These are phyloP conservation scores for Bhutanitis thaidina DNA, from an alignment of 2,888 invertebrate species.

Conservation along the genomic window DNA sequence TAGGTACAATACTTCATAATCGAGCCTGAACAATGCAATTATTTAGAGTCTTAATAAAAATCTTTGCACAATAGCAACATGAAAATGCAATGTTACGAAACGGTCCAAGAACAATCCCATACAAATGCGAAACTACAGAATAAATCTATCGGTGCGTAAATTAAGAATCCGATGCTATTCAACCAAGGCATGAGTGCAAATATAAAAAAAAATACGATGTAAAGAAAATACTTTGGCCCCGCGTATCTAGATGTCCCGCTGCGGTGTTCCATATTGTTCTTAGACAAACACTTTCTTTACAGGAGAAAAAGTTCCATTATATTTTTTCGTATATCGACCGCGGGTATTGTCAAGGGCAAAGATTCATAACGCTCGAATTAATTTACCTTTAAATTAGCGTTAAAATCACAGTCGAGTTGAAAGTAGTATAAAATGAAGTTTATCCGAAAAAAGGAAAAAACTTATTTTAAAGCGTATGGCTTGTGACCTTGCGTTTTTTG, in stretches of 20 bases:
- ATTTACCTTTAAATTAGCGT: slow-evolving; percentile 50
- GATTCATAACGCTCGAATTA: slow-evolving; percentile 68
- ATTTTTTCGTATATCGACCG: slow-evolving; percentile 57
- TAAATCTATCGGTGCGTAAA: slow-evolving; percentile 74
- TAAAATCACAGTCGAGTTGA: slow-evolving; percentile 28
- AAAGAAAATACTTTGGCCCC: slow-evolving; percentile 60
- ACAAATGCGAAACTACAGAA: slow-evolving; percentile 67
- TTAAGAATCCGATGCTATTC: slow-evolving; percentile 71
- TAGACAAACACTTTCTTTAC: slow-evolving; percentile 76
- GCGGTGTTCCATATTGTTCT: slow-evolving; percentile 71
- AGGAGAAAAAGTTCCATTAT: slow-evolving; percentile 51
- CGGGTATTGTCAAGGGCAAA: slow-evolving; percentile 46
- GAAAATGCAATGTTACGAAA: slow-evolving; percentile 65
- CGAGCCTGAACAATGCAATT: slow-evolving; percentile 25
- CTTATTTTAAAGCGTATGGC: slow-evolving; percentile 10
- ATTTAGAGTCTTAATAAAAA: slow-evolving; percentile 33
- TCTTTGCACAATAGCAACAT: slow-evolving; percentile 41
- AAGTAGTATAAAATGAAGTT: slow-evolving; percentile 1
- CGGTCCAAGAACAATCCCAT: slow-evolving; percentile 65
- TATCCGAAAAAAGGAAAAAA: not conserved
- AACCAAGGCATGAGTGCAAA: slow-evolving; percentile 59
- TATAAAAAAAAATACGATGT: slow-evolving; percentile 42
- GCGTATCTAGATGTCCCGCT: slow-evolving; percentile 75
- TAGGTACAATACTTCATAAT: slow-evolving; percentile 23
- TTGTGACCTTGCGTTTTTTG: slow-evolving; percentile 1